Evolutionary conservation across 2,113 vertebrate species (phyloP).

Genomic region (Eretmochelys imbricata): DNA sequence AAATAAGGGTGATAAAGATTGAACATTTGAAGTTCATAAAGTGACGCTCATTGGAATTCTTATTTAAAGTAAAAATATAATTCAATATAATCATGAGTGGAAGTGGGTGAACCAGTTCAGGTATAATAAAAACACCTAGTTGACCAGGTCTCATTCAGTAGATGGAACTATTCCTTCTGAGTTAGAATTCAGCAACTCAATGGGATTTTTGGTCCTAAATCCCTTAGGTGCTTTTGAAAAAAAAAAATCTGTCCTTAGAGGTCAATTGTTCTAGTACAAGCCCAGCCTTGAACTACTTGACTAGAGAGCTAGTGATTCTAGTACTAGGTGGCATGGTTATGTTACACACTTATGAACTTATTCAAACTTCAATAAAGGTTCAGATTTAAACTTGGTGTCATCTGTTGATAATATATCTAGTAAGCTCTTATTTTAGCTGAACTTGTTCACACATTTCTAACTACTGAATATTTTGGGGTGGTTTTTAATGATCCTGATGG

Average conservation of each 20-base stretch:
- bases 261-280: background rate
- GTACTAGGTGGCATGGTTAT: background rate
- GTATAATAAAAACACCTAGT: background rate
- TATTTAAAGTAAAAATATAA: background rate
- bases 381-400: background rate
- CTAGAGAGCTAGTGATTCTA: background rate
- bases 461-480: background rate
- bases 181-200: background rate
- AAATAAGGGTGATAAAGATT: background rate
- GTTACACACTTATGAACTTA: background rate
- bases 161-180: background rate
- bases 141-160: background rate
- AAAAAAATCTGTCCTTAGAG: background rate
- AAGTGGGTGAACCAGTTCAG: background rate
- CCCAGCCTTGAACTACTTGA: background rate
- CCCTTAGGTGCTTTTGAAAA: background rate
- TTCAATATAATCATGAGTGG: background rate
- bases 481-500: background rate
- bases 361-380: background rate
- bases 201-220: no score
- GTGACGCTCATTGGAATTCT: background rate
- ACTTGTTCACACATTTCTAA: background rate
- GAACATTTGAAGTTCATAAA: background rate
- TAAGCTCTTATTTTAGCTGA: background rate
- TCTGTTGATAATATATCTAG: background rate